Evolutionary conservation across 2,797 vertebrate genomes (phyloP), one percentile per base, ranked within the genome.

Genomic region (Mastacembelus armatus): DNA sequence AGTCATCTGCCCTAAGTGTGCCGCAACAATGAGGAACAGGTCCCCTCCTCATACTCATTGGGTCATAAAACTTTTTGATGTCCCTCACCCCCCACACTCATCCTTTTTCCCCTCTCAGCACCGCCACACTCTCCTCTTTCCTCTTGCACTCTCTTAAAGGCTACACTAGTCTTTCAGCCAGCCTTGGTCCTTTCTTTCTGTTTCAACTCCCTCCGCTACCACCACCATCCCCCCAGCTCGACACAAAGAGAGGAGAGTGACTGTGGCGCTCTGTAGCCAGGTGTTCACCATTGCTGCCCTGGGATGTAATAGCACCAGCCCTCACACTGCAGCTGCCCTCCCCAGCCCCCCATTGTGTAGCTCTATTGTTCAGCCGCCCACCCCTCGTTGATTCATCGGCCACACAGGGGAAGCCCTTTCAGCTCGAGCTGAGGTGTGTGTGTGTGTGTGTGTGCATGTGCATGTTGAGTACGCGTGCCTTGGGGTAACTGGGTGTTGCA

Each of bases 281-380:
- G 93, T 93, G 92, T 92, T 93, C 84, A 73, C 81, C 83, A 78
- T 59, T 68, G 81, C 83, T 45, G 77, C 86, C 77, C 71, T 7
- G 45, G 80, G 88, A 62, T 26, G 69, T 90, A 90, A 93, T 77
- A 78, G 84, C 87, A 44, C 40, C 81, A 42, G 81, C 73, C 85
- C 86, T 90, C 91, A 91, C 83, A 66, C 85, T 91, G 88, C 92
- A 94, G 92, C 92, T 93, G 91, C 91, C 91, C 90, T 87, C 82
- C 83, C 84, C 78, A 66, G 83, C 85, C 71, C 83, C 85, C 89
- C 79, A 87, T 94, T 94, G 91, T 93, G 87, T 56, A 2, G 54
- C 81, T 80, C 88, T 3, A 91, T 93, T 94, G 92, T 93, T 90
- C 38, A 8, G 51, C 66, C 62, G 33, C 87, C 80, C 91, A 68